Evolutionary conservation across 2,888 invertebrate species (phyloP), one percentile per base, ranked within the genome.

Genomic region (Coenonympha glycerion): DNA sequence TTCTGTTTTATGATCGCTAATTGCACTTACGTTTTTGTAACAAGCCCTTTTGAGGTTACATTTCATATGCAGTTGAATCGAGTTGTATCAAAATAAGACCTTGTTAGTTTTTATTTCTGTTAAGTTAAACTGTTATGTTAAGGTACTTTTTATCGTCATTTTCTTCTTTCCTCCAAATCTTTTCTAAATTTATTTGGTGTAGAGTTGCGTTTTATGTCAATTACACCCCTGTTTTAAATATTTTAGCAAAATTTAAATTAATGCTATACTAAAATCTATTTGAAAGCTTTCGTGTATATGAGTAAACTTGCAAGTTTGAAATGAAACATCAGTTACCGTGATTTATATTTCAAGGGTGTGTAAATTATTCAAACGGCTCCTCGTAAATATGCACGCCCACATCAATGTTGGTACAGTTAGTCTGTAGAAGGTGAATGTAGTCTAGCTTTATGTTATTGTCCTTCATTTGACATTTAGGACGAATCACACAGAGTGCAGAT

Each of bases 351-450:
- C 39, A 51, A 47, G 31, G 41, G 24, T 46, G 24, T 22, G 28
- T 54, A 51, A 54, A 54, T 47, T 54, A 47, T 55, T 40, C 53
- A 41, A 46, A 44, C 44, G 26, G 47, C 22, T 30, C 24, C 19
- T 54, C 55, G 59, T 46, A 50, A 59, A 57, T 60, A 57, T 55
- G 47, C 52, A 42, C 48, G 33, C 54, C 58, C 49, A 58, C 58
- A 41, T 50, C 11, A 28, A 39, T 5, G 36, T 36, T 18, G 41
- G 26, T 22, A 30, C 34, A 24, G 34, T 34, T 40, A 47, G 41
- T 50, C 47, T 26, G 37, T 47, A 19, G 42, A 31, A 40, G 46
- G 36, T 26, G 41, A 51, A 47, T 33, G 22, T 47, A 15, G 42
- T 22, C 22, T 51, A 39, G 18, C 36, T 49, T 26, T 44, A 40